These are phyloP conservation scores for Sericinus montela DNA, from an alignment of 2,888 invertebrate species.

Conservation along the genomic window DNA sequence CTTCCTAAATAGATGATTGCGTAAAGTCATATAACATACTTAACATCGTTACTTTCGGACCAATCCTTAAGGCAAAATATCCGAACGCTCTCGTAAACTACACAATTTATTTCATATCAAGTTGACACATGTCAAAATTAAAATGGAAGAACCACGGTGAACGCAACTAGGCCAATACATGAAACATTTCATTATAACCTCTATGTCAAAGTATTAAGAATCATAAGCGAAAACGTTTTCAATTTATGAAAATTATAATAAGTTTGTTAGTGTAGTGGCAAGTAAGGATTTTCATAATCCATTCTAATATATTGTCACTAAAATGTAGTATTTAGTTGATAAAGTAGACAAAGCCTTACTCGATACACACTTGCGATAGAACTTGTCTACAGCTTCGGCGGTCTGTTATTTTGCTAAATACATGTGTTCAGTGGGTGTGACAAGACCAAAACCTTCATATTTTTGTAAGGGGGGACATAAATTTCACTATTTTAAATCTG, in stretches of 20 bases:
- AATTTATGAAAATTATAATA: not conserved
- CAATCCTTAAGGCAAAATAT: constrained; percentile 12
- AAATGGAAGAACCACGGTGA: not conserved
- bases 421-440: no score
- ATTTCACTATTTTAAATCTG: no score
- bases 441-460: no score
- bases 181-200: not conserved
- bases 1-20: not conserved
- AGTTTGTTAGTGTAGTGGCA: not conserved
- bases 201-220: not conserved
- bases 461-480: no score
- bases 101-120: constrained; percentile 24
- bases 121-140: constrained; percentile 26
- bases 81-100: constrained; percentile 22
- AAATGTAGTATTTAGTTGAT: constrained; percentile 22
- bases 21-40: not conserved
- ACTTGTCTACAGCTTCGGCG: not conserved
- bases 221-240: not conserved
- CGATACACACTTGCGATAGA: not conserved
- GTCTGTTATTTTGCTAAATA: not conserved
- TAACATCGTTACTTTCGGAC: constrained; percentile 2
- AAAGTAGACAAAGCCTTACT: constrained; percentile 13
- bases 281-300: constrained; percentile 22
- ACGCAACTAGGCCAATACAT: constrained; percentile 2
- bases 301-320: constrained; percentile 23